Percentiles rank a stretch among this genome's conserved stretches.
These are phyloP conservation scores for Tiliacea aurago DNA, from an alignment of 2,888 invertebrate species.

Conservation along the genomic window DNA sequence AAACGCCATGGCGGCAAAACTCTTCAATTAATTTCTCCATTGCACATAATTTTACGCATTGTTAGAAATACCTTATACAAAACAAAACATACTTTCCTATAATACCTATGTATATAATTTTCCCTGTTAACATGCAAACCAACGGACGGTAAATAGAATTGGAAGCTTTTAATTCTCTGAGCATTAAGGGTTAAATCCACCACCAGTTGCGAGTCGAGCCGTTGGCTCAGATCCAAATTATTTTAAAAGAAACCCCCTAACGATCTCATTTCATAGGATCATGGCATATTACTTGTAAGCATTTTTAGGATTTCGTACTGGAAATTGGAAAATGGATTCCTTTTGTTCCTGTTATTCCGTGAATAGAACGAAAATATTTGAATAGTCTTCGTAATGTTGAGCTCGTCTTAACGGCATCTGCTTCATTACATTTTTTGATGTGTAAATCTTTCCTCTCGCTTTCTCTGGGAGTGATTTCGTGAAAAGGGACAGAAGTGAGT, in stretches of 20 bases:
- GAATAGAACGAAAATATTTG: conserved; percentile 23
- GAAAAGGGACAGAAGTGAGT: too few relatives aligned
- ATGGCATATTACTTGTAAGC: conserved; percentile 64
- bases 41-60: conserved; percentile 45
- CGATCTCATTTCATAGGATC: conserved; percentile 77
- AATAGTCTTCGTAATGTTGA: not conserved
- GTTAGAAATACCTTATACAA: conserved; percentile 30
- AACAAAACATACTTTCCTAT: conserved; percentile 18
- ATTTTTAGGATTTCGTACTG: conserved; percentile 60
- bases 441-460: too few relatives aligned
- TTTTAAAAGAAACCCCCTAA: conserved; percentile 86
- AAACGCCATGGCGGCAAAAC: conserved; percentile 32
- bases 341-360: conserved; percentile 43
- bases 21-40: conserved; percentile 48
- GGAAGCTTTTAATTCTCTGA: conserved; percentile 79
- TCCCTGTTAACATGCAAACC: conserved; percentile 69
- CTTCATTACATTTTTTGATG: not conserved
- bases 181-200: conserved; percentile 83
- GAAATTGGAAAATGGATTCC: conserved; percentile 55
- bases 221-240: conserved; percentile 87
- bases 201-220: conserved; percentile 85
- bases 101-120: conserved; percentile 42
- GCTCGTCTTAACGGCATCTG: not conserved
- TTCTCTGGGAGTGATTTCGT: too few relatives aligned
- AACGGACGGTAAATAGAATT: conserved; percentile 76